A percentile compares a stretch with the other conserved stretches of the same genome.
These are phyloP conservation scores for Epinotia ramella DNA, from an alignment of 2,888 invertebrate species.

Conservation along the genomic window DNA sequence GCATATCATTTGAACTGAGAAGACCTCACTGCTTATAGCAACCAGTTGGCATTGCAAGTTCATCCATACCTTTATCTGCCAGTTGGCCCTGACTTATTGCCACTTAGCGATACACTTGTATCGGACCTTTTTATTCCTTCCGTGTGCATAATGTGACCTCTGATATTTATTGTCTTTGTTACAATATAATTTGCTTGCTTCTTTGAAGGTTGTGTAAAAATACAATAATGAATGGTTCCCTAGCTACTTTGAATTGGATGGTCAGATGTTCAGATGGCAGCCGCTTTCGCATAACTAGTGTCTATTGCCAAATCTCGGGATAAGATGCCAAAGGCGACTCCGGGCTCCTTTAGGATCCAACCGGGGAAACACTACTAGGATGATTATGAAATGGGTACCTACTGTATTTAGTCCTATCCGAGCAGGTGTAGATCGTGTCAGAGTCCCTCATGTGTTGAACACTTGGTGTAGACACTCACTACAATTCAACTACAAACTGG, in stretches of 20 bases:
- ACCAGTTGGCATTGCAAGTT: slow-evolving; percentile 33
- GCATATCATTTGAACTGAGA: neutral
- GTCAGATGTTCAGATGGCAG: neutral
- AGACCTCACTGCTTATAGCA: slow-evolving; percentile 19
- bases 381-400: no score
- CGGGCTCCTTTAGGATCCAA: no score
- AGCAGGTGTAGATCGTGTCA: no score
- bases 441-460: no score
- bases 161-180: slow-evolving; percentile 20
- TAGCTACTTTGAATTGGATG: neutral
- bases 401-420: no score
- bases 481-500: no score
- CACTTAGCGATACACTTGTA: slow-evolving; percentile 1
- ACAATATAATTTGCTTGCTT: neutral
- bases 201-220: slow-evolving; percentile 4
- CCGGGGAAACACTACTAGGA: no score
- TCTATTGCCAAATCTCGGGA: no score
- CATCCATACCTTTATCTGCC: slow-evolving; percentile 29
- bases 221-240: neutral
- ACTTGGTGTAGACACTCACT: no score
- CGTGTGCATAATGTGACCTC: slow-evolving; percentile 13
- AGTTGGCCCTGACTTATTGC: slow-evolving; percentile 32
- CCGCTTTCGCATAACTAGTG: neutral
- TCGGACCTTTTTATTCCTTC: slow-evolving; percentile 15
- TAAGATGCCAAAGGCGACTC: no score